Conservation (phyloP, 2,113 vertebrate species). For the Oryzias curvinotus region DNA sequence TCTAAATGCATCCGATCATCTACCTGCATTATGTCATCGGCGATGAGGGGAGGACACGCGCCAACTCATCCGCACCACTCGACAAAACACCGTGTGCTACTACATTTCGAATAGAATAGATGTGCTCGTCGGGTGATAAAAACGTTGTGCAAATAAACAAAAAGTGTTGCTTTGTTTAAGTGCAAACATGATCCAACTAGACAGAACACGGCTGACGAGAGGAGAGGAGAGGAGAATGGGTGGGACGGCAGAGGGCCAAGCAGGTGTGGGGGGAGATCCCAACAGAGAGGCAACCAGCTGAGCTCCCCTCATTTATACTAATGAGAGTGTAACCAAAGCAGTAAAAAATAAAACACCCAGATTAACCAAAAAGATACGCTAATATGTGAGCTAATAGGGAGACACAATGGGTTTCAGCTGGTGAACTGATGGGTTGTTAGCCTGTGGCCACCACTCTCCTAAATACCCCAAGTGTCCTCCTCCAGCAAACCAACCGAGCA, state of each 20-base stretch:
- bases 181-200: too few species aligned
- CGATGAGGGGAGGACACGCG: conserved; percentile 38
- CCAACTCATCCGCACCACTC: conserved; percentile 75
- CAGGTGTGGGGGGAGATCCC: conserved; percentile 43
- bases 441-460: conserved; percentile 39
- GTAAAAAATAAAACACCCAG: conserved; percentile 7
- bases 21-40: conserved; percentile 54
- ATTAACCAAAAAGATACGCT: conserved; percentile 5
- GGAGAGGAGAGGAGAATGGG: background rate
- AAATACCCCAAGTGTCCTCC: conserved; percentile 39
- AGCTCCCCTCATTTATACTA: conserved; percentile 23
- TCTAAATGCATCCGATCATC: conserved; percentile 38
- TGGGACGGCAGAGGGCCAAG: conserved; percentile 41
- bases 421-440: conserved; percentile 32
- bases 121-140: too few species aligned
- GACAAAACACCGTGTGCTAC: conserved; percentile 72
- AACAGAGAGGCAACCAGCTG: conserved; percentile 25
- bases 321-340: background rate
- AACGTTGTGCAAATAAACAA: conserved; percentile 11
- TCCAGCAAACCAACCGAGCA: conserved; percentile 17
- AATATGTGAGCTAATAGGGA: conserved; percentile 9
- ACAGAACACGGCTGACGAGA: background rate
- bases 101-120: conserved; percentile 6
- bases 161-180: background rate
- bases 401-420: conserved; percentile 49